Percentiles rank a stretch among this genome's conserved stretches.
phyloP scores from a whole-genome alignment of 2,888 invertebrate species.

The Ethmia dodecea region DNA sequence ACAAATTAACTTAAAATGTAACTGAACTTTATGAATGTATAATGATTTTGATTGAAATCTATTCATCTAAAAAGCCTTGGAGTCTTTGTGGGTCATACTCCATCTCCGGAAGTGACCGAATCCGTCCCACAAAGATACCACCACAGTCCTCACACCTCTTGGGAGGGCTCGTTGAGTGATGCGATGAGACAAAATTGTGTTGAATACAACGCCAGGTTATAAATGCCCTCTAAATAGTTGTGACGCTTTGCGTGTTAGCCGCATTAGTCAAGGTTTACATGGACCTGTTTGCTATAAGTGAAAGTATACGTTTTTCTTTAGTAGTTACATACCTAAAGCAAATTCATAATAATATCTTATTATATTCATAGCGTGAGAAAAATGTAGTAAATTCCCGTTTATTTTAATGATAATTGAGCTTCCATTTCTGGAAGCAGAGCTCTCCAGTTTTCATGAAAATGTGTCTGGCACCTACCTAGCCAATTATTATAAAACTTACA shows the following conservation, averaged over 20 bases:
- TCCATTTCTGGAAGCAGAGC: too few species aligned
- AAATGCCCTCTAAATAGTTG: constrained; percentile 47
- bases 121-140: too few species aligned
- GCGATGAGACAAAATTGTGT: constrained; percentile 52
- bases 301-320: constrained; percentile 11
- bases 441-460: too few species aligned
- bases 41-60: constrained; percentile 34
- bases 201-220: constrained; percentile 43
- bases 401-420: too few species aligned
- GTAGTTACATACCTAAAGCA: too few species aligned
- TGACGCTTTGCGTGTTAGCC: constrained; percentile 25
- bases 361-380: too few species aligned
- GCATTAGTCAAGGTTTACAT: constrained; percentile 29
- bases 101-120: constrained; percentile 40
- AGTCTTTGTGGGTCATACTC: constrained; percentile 36
- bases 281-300: constrained; percentile 10
- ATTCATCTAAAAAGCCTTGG: constrained; percentile 32
- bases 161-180: constrained; percentile 53
- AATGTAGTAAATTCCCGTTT: too few species aligned
- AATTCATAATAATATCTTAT: too few species aligned
- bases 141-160: constrained; percentile 33
- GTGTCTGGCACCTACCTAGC: too few species aligned
- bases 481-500: constrained; percentile 19
- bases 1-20: too few species aligned
- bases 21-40: too few species aligned